These are phyloP conservation scores for Albula goreensis DNA, from an alignment of 2,113 vertebrate species.

Conservation along the genomic window DNA sequence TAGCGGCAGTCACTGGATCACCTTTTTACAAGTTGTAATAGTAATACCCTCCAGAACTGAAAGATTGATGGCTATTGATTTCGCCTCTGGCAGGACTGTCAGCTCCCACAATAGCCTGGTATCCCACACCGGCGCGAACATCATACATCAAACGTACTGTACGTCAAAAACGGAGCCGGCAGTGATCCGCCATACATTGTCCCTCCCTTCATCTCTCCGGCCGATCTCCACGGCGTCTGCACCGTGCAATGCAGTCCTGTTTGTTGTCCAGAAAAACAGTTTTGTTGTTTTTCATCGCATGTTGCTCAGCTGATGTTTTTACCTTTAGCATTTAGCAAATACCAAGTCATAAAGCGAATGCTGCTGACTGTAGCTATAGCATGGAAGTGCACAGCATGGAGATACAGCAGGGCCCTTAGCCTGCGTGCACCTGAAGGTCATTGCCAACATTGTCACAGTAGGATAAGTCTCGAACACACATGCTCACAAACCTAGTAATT, in stretches of 20 bases:
- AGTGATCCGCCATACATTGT: not conserved
- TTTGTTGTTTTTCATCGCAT: not conserved
- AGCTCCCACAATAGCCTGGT: constrained; percentile 15
- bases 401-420: too few relatives aligned
- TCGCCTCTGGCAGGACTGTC: constrained; percentile 9
- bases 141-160: constrained; percentile 7
- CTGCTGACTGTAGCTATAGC: too few relatives aligned
- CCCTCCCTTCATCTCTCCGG: not conserved
- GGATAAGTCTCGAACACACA: too few relatives aligned
- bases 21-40: constrained; percentile 18
- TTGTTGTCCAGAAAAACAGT: not conserved
- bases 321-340: too few relatives aligned
- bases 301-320: too few relatives aligned
- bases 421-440: too few relatives aligned
- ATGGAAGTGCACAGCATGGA: too few relatives aligned
- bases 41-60: constrained; percentile 23
- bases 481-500: not conserved
- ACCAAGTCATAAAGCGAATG: too few relatives aligned
- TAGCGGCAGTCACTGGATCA: not conserved
- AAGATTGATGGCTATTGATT: constrained; percentile 39
- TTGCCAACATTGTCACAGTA: too few relatives aligned
- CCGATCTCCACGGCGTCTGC: not conserved
- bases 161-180: constrained; percentile 6
- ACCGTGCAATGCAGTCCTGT: not conserved
- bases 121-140: not conserved